Evolutionary conservation across 2,113 vertebrate species (phyloP), one percentile per base, ranked within the genome.

Genomic region (Tragelaphus imberbis): DNA sequence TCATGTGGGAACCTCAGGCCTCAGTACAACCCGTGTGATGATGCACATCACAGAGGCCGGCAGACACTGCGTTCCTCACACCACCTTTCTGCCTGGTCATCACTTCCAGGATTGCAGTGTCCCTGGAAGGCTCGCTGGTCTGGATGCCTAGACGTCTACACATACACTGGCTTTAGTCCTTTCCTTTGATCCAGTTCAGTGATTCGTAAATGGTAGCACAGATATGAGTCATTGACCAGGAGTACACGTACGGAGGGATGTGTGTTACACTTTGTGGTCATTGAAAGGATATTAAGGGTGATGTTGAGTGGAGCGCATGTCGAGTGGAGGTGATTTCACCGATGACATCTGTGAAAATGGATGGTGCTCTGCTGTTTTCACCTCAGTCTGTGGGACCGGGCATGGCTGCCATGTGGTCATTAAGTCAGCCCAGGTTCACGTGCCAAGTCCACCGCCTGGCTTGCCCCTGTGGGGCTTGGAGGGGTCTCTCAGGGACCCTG

Each of bases 41-140:
- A 11, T 5, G 0, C 5, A 2, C 5, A 7, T 30, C 25, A 0
- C 1, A 5, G 84, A 27, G 56, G 14, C 53, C 8, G 1, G 44
- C 65, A 77, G 30, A 19, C 13, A 3, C 15, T 4, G 12, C 1
- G 2, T 36, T 21, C 25, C 56, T 27, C 23, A 0, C 11, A 4
- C 58, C 23, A 3, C 19, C 9, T 0, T 1, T 7, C 13, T 3
- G 40, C 71, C 21, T 51, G 47, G 13, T 10, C 91, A 7, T 47
- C 25, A 1, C 1, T 28, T 2, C 30, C 5, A 30, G 25, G 10
- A 16, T 16, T 25, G 17, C 16, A 0, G 16, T 11, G 14, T 79
- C 47, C 58, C 61, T 33, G 6, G 30, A 23, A 53, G 40, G 8
- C 90, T 59, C 13, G 27, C 13, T 36, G 59, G 65, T n/a, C 13